Evolutionary conservation across 2,888 invertebrate species (phyloP), one percentile per base, ranked within the genome.

Genomic region (Melanostoma mellinum): DNA sequence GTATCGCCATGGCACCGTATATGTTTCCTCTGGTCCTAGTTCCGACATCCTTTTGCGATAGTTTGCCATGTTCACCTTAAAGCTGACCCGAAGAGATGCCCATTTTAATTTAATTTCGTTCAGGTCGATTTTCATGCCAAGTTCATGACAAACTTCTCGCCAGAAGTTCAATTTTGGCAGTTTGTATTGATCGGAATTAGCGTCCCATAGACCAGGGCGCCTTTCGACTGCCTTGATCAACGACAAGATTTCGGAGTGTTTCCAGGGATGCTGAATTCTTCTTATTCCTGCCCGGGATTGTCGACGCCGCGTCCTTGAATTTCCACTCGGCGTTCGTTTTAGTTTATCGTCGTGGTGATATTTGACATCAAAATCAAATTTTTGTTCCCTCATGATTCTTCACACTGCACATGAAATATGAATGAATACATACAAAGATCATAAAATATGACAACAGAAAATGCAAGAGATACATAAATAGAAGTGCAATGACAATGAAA

Each of bases 11-110:
- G 42, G 0, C 42, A 67, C 53, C 2, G 32, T 42, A 6, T 4
- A 6, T 2, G 40, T 1, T 4, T 42, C 65, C 2, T 10, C 8
- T 42, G 42, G 33, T 1, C 40, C 40, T 30, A 35, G 46, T 35
- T 8, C n/a, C 6, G 52, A 40, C 35, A 33, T 53, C 30, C 42
- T 67, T 35, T 33, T 53, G 6, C 33, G 32, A 1, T n/a, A 6
- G 3, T 67, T 67, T 32, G 33, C 53, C 53, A 67, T n/a, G 53
- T 67, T 67, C 6, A 33, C 10, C 20, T 67, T 67, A 8, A 67
- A 55, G 6, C 8, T 35, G 35, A 67, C 53, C 4, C 67, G 53
- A 0, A 67, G 67, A 0, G 53, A 42, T 6, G 42, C 42, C 67
- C 67, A 67, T 5, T 67, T 67, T 0, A 10, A 2, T 42, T 67